phyloP scores from a whole-genome alignment of 2,113 vertebrate species.

The Typhlomys cinereus region DNA sequence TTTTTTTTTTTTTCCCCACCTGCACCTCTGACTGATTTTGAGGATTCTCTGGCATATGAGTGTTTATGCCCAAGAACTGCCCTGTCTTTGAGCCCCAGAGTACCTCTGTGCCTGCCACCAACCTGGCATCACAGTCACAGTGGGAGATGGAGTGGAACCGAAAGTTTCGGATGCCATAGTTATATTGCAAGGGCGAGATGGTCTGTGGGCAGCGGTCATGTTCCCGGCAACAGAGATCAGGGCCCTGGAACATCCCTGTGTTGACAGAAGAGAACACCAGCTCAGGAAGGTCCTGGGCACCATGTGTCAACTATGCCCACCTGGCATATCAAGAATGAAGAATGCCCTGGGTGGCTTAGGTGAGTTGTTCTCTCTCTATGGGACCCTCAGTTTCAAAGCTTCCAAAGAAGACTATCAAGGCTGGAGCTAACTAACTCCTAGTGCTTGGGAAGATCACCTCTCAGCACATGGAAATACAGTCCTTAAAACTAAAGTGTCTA shows the following conservation, averaged over 20 bases:
- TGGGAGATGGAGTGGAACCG: slow-evolving; percentile 93
- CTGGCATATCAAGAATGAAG: not conserved
- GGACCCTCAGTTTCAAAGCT: not conserved
- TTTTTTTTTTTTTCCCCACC: not conserved
- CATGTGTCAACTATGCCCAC: not conserved
- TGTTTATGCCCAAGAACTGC: not conserved
- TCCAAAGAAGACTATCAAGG: not conserved
- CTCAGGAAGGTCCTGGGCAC: not conserved
- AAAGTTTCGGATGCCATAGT: slow-evolving; percentile 91
- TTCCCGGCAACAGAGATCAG: slow-evolving; percentile 92
- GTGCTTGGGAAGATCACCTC: not conserved
- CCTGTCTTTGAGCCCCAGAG: not conserved
- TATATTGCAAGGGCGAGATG: slow-evolving; percentile 88
- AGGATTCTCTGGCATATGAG: not conserved
- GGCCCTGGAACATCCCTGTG: slow-evolving; percentile 89
- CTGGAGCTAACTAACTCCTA: not conserved
- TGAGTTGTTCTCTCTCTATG: not conserved
- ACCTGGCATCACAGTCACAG: slow-evolving; percentile 93
- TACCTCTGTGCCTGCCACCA: slow-evolving; percentile 25
- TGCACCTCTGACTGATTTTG: not conserved
- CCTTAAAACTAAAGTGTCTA: not conserved
- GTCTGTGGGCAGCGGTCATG: slow-evolving; percentile 90
- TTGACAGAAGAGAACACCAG: not conserved
- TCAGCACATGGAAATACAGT: not conserved
- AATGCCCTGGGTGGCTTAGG: not conserved